A percentile compares a stretch with the other conserved stretches of the same genome.
These are phyloP conservation scores for Sinocyclocheilus anshuiensis DNA, from an alignment of 2,113 vertebrate genomes.

Conservation along the genomic window DNA sequence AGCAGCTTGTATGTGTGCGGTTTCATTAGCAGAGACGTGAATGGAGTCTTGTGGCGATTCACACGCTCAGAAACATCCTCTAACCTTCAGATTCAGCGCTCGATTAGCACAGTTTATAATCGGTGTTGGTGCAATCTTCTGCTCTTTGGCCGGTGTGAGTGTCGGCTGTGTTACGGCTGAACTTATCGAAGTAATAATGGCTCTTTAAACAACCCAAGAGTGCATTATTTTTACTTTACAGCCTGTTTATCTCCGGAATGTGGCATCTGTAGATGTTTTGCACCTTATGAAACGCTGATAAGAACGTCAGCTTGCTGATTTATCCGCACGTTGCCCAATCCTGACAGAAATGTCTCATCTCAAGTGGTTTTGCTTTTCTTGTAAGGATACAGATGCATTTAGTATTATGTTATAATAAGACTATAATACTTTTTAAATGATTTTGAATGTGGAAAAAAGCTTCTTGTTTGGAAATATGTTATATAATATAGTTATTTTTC, in stretches of 20 bases:
- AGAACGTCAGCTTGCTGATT: conserved; percentile 16
- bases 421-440: background rate
- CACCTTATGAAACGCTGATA: conserved; percentile 29
- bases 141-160: conserved; percentile 54
- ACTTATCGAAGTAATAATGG: background rate
- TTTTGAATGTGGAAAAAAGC: background rate
- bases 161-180: background rate
- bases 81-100: background rate
- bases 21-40: conserved; percentile 73
- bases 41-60: conserved; percentile 69
- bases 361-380: background rate
- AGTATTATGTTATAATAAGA: no score
- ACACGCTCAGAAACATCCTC: background rate
- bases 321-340: background rate
- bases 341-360: background rate
- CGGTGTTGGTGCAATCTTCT: background rate
- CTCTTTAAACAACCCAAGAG: background rate
- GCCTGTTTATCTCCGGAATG: conserved; percentile 32
- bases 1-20: conserved; percentile 66
- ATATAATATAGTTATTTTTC: no score
- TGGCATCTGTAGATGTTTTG: conserved; percentile 25
- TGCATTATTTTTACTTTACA: conserved; percentile 4
- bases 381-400: background rate
- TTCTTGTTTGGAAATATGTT: no score
- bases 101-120: background rate